These are phyloP conservation scores for Ictidomys tridecemlineatus DNA, from an alignment of 2,113 vertebrate genomes.

Conservation along the genomic window DNA sequence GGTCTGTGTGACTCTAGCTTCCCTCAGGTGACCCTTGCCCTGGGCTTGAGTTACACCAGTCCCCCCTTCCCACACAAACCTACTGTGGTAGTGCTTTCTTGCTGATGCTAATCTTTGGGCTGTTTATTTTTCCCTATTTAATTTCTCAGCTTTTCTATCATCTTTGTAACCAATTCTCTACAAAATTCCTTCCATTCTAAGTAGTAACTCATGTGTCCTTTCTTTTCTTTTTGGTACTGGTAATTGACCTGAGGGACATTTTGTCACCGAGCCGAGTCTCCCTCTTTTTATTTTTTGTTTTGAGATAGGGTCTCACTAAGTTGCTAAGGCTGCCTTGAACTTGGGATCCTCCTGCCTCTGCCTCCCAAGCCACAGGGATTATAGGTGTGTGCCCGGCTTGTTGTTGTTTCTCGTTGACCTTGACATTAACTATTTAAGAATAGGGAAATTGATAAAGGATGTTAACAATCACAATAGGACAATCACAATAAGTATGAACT, in stretches of 20 bases:
- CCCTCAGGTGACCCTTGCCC: background rate
- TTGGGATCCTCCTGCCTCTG: too few relatives aligned
- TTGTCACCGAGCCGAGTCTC: too few relatives aligned
- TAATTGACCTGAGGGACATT: too few relatives aligned
- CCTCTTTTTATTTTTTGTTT: too few relatives aligned
- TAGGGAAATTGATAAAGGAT: background rate
- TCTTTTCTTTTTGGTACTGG: too few relatives aligned
- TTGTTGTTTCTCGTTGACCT: background rate
- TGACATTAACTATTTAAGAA: background rate
- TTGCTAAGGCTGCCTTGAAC: too few relatives aligned
- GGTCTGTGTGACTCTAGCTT: background rate
- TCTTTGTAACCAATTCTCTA: background rate
- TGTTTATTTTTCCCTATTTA: background rate
- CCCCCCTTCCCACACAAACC: background rate
- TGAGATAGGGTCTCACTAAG: too few relatives aligned
- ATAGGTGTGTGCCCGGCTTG: too few relatives aligned
- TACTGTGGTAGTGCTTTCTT: background rate
- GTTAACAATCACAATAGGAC: background rate
- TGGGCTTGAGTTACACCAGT: background rate
- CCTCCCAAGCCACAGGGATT: too few relatives aligned
- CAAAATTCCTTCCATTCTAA: background rate
- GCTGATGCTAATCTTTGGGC: background rate
- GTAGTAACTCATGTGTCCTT: background rate
- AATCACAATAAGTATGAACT: slow-evolving; percentile 2
- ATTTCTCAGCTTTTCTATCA: background rate